Conservation (phyloP, 2,888 invertebrate genomes). For the Arge pagana region DNA sequence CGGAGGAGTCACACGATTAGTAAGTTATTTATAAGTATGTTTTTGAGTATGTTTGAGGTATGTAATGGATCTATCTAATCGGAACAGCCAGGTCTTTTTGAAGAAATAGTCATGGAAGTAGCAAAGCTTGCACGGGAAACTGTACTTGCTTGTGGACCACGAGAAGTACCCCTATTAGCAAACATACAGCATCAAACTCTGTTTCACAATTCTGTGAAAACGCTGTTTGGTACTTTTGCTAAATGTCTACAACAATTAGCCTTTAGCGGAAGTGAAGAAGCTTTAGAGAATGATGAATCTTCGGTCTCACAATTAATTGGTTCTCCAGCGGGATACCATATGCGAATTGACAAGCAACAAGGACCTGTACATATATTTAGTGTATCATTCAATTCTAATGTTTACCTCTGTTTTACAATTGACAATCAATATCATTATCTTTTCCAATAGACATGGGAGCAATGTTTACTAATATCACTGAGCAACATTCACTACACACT, state of each 20-base stretch:
- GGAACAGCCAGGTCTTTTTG: conserved; percentile 71
- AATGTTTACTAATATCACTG: conserved; percentile 80
- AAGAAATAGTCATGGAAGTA: conserved; percentile 74
- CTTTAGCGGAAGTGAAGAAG: conserved; percentile 70
- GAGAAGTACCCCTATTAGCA: conserved; percentile 66
- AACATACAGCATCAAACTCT: conserved; percentile 56
- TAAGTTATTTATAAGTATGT: conserved; percentile 53
- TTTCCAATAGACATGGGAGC: conserved; percentile 69
- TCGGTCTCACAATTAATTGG: conserved; percentile 69
- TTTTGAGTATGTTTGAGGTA: too few relatives aligned
- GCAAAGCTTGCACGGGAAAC: conserved; percentile 72
- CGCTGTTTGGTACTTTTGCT: conserved; percentile 49
- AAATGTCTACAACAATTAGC: conserved; percentile 76
- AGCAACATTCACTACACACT: conserved; percentile 89
- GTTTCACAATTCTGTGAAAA: conserved; percentile 50
- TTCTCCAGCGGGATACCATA: conserved; percentile 61
- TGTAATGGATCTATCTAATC: conserved; percentile 8
- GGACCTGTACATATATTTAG: conserved; percentile 43
- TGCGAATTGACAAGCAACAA: conserved; percentile 46
- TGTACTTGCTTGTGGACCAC: conserved; percentile 71
- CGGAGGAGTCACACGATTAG: conserved; percentile 83
- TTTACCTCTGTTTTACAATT: conserved; percentile 15
- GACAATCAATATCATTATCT: conserved; percentile 4
- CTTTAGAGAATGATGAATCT: conserved; percentile 60
- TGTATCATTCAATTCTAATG: neutral